Conservation (phyloP, 2,888 invertebrate species). For the Fissipunctia ypsillon region DNA sequence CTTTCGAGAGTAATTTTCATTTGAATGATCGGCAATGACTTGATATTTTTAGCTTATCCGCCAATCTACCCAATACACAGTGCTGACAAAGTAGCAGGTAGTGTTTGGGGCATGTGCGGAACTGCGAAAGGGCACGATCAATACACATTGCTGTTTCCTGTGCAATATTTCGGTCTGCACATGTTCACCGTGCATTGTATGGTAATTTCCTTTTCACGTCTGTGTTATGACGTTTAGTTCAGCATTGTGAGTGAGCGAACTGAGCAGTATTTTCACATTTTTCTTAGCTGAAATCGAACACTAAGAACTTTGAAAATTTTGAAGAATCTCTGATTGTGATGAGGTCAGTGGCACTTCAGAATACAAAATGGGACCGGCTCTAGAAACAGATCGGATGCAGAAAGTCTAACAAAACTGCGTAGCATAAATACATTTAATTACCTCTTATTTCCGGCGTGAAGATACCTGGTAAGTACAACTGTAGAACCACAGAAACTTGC, state of each 20-base stretch:
- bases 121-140: slow-evolving; percentile 57
- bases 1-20: slow-evolving; percentile 11
- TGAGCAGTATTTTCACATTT: neutral
- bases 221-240: slow-evolving; percentile 24
- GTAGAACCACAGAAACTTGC: neutral
- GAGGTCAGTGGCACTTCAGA: neutral
- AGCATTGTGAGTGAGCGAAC: slow-evolving; percentile 10
- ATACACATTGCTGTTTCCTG: slow-evolving; percentile 62
- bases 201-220: slow-evolving; percentile 52
- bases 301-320: no score
- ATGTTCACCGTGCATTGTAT: slow-evolving; percentile 32
- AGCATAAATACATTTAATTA: neutral
- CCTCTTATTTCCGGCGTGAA: neutral
- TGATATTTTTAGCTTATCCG: neutral
- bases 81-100: slow-evolving; percentile 43
- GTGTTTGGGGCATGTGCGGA: slow-evolving; percentile 27
- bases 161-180: slow-evolving; percentile 42
- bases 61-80: neutral
- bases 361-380: neutral
- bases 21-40: neutral
- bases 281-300: neutral
- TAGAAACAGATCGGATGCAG: neutral
- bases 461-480: slow-evolving; percentile 29
- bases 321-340: neutral
- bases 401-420: neutral